A percentile compares a stretch with the other conserved stretches of the same genome.
phyloP scores from a whole-genome alignment of 2,797 vertebrate genomes.

The Trachops cirrhosus region DNA sequence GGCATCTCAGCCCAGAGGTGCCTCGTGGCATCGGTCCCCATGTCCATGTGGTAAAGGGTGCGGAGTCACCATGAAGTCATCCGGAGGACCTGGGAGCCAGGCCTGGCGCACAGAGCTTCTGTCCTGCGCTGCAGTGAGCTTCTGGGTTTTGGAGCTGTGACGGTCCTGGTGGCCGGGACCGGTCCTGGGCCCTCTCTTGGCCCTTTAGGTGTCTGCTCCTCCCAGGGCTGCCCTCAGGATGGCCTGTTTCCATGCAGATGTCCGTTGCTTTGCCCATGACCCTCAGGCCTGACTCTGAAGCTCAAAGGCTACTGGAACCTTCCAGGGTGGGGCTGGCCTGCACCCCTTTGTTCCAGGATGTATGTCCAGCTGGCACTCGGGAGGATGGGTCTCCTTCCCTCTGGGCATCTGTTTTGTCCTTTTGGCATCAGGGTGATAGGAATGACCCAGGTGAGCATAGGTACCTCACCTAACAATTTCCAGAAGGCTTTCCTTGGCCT shows the following conservation, averaged over 20 bases:
- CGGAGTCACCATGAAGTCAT: neutral
- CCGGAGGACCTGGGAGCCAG: accelerated
- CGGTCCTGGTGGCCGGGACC: neutral
- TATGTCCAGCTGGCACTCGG: neutral
- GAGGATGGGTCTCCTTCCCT: too few relatives aligned
- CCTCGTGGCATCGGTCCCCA: accelerated
- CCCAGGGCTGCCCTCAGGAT: neutral
- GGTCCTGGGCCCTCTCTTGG: neutral
- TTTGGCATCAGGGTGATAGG: too few relatives aligned
- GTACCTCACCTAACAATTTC: neutral
- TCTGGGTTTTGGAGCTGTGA: neutral
- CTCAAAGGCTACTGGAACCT: too few relatives aligned
- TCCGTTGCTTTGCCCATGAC: neutral
- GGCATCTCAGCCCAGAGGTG: neutral
- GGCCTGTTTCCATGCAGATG: too few relatives aligned
- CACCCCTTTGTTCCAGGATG: neutral
- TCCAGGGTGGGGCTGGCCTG: neutral
- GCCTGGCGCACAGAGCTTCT: too few relatives aligned
- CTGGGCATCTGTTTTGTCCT: neutral
- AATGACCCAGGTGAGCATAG: neutral
- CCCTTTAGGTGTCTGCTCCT: neutral
- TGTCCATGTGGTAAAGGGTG: neutral
- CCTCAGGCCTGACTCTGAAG: neutral
- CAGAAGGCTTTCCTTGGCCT: neutral
- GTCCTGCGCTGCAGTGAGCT: accelerated